Base-by-base conservation (phyloP, 2,113 vertebrate genomes). In the Strix aluco region DNA sequence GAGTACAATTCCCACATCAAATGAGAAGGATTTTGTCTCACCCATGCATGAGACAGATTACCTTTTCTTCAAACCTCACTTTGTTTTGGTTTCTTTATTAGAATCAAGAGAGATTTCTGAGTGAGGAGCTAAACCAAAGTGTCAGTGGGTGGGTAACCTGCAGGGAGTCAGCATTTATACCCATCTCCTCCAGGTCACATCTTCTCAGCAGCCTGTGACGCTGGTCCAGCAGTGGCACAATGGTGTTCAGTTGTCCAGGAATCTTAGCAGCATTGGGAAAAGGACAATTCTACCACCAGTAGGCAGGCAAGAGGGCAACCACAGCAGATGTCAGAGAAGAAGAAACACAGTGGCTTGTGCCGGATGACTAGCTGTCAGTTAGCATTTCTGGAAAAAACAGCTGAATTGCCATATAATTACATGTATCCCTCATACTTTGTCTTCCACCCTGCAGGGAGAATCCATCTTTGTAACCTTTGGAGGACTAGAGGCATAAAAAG, bases 241-340 rank as follows among this genome's bases (percentile, higher is more conserved):
- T 32, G 42, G 8, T 62, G 25, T 11, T 29, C 22, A 9, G 49
- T 0, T 9, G 10, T 12, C 29, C 63, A 15, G 62, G 54, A 18
- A 51, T 44, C 26, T 79, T 19, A 18, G 74, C 13, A 26, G 44
- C 72, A 42, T 34, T 59, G 34, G 69, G 72, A 36, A 81, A 69
- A 86, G 2, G 54, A 32, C 63, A 77, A 40, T 40, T 51, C 67
- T 26, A 0, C 0, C 25, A n/a, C 0, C 8, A 88, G 95, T 1
- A 27, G 80, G 72, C 80, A 94, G 92, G 72, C 92, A 89, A 90
- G 77, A 81, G 65, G 92, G 58, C 93, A 96, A 65, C 38, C 83
- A 63, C 2, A 0, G 88, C 86, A 96, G 93, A 81, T 59, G 91
- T 91, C 80, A 57, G 88, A 78, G 78, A 47, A 49, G 89, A 73